These are phyloP conservation scores for Falco berigora DNA, from an alignment of 2,797 vertebrate species.

Conservation along the genomic window DNA sequence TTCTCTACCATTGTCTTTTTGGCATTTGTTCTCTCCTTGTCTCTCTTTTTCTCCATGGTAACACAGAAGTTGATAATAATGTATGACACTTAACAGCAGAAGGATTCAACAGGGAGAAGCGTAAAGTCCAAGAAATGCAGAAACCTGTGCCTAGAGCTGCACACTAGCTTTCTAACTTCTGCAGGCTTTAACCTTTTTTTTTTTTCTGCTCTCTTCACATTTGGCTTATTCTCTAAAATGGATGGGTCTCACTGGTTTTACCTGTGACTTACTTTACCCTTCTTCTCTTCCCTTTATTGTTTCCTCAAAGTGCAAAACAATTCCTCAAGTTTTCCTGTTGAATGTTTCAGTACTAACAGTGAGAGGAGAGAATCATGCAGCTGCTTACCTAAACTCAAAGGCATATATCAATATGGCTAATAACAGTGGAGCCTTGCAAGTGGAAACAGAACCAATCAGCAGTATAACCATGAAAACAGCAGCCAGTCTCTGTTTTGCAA, in stretches of 20 bases:
- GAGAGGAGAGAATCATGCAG: rapidly evolving
- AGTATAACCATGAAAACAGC: not conserved
- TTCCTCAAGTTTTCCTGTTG: not conserved
- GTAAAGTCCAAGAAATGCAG: not conserved
- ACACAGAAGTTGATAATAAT: not conserved
- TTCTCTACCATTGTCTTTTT: not conserved
- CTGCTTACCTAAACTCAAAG: not conserved
- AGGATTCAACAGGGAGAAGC: not conserved
- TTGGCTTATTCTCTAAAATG: not conserved
- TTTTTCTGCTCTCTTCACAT: not conserved
- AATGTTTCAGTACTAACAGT: not conserved
- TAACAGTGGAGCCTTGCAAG: not conserved
- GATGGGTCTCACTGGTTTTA: not conserved
- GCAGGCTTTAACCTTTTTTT: not conserved
- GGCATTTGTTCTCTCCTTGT: not conserved
- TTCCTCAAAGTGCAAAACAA: not conserved
- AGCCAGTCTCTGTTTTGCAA: not conserved
- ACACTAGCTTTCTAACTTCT: not conserved
- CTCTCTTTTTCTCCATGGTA: not conserved
- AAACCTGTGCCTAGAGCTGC: not conserved
- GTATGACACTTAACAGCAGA: not conserved
- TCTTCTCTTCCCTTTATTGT: not conserved
- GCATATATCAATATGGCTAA: not conserved
- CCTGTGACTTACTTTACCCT: not conserved
- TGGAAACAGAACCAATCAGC: not conserved